Base-by-base conservation (phyloP, 1,140 invertebrate species). In the Watersipora subatra region DNA sequence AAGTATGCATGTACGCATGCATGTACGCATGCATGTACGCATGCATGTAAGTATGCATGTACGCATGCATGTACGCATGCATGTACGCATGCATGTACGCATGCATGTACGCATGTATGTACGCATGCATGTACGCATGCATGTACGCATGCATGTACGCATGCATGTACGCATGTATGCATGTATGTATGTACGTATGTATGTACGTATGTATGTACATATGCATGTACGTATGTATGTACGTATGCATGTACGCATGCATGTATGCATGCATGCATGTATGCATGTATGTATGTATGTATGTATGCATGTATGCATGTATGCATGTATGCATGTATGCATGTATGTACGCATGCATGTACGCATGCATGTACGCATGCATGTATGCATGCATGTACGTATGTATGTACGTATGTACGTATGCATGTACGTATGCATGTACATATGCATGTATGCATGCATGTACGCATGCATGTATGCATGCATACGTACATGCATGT, bases 201-300 rank as follows among this genome's bases (percentile, higher is more conserved):
- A 62, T 66, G 30, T 62, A 66, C 62, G 30, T 46, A 55, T 62
- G 30, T 55, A 66, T 46, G 65, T 66, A 66, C 57, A 34, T 57
- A 62, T 63, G 65, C 61, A 63, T 66, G 65, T 66, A 63, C 57
- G 65, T 62, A 62, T 66, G 61, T 62, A 62, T 66, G 65, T 66
- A 66, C 62, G 59, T 62, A 62, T 66, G 59, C 15, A 66, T 59
- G 29, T 63, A 63, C 63, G 67, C 58, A 61, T 66, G 63, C 64
- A 66, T 69, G 68, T 66, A 66, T 69, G 68, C 64, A 62, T 67
- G 65, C 66, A 66, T 69, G 68, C 66, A 66, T 69, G 68, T 64
- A 62, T 69, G 68, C 61, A 66, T 69, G 67, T 66, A 66, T 69
- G 67, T 64, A 64, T 69, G 67, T 64, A 66, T 69, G 67, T 66